A percentile compares a stretch with the other conserved stretches of the same genome.
Evolutionary conservation across 1,140 invertebrate genomes (phyloP).

Genomic region (Lucilia cuprina): DNA sequence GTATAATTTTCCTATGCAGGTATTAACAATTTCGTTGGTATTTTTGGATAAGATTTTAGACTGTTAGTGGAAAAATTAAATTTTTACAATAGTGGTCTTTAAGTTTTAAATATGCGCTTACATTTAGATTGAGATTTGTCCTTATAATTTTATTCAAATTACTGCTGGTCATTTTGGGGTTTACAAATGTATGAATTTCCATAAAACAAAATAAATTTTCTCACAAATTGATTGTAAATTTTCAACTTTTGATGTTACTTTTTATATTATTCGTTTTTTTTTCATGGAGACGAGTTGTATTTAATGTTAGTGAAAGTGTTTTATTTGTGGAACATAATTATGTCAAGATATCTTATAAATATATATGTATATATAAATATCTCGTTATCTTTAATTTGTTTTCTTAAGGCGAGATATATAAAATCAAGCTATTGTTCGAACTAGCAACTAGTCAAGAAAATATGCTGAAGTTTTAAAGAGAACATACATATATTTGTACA

Average conservation of each 20-base stretch:
- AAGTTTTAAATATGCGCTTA: not conserved
- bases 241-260: not conserved
- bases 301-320: too few species aligned
- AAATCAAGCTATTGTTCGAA: too few species aligned
- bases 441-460: too few species aligned
- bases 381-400: too few species aligned
- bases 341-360: too few species aligned
- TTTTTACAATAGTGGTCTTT: not conserved
- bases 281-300: too few species aligned
- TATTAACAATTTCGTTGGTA: conserved; percentile 37
- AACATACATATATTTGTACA: too few species aligned
- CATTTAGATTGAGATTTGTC: conserved; percentile 29
- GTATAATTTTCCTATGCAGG: conserved; percentile 37
- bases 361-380: too few species aligned
- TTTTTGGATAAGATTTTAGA: conserved; percentile 38
- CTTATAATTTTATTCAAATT: conserved; percentile 38
- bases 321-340: too few species aligned
- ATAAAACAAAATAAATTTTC: not conserved
- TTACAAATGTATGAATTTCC: not conserved
- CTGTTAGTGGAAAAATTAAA: not conserved
- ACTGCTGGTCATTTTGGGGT: conserved; percentile 33
- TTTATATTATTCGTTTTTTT: too few species aligned
- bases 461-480: too few species aligned
- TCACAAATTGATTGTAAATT: conserved; percentile 6
- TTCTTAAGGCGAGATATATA: too few species aligned